Conservation (phyloP, 2,113 vertebrate genomes). For the Hemiprocne comata region DNA sequence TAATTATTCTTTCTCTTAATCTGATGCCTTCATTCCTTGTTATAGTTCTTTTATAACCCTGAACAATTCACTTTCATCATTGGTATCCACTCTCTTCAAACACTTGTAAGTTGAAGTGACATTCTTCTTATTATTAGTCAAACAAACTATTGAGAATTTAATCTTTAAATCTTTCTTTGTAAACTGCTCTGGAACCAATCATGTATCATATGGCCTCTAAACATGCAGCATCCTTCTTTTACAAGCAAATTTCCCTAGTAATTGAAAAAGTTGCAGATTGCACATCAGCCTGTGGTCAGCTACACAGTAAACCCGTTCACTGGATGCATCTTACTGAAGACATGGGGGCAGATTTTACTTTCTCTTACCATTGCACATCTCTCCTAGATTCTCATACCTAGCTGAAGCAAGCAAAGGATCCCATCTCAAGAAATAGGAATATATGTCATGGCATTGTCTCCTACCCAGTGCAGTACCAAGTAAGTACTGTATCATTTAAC, state of each 20-base stretch:
- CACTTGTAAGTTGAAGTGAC: neutral
- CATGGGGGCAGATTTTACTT: neutral
- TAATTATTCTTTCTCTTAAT: neutral
- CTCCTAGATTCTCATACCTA: neutral
- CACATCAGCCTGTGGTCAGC: neutral
- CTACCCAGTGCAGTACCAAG: neutral
- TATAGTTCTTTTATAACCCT: neutral
- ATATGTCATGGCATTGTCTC: neutral
- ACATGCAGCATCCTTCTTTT: neutral
- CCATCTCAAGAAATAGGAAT: neutral
- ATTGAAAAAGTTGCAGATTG: neutral
- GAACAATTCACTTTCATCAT: neutral
- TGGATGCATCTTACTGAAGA: neutral
- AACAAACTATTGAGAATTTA: neutral
- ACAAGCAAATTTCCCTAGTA: neutral
- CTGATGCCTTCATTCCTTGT: neutral
- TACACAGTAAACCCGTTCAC: neutral
- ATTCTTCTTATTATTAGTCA: neutral
- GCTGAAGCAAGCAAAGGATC: neutral
- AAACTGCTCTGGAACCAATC: neutral
- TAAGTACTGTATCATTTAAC: neutral
- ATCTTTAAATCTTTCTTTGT: neutral
- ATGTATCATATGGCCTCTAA: neutral
- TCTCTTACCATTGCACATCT: neutral
- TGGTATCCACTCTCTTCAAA: neutral